phyloP scores from a whole-genome alignment of 30 jellyfish, hydroid and myxozoan genomes.

The Pelagia noctiluca region DNA sequence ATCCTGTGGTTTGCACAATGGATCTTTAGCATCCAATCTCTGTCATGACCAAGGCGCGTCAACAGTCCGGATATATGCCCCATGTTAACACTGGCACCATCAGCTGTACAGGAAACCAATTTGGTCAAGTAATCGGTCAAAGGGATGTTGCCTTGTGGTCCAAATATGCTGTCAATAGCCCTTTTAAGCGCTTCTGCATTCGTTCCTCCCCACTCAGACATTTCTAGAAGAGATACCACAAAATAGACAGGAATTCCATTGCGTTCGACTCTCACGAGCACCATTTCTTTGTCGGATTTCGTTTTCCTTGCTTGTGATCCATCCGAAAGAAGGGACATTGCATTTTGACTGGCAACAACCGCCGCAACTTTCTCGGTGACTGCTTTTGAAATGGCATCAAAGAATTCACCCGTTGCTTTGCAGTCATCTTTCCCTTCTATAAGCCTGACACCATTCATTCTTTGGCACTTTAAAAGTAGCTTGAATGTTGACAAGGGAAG shows the following conservation, averaged over 20 bases:
- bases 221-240: constrained; percentile 13
- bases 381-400: constrained; percentile 36
- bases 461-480: constrained; percentile 35
- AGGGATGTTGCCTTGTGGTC: neutral
- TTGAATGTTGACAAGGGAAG: too few relatives aligned
- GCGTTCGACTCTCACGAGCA: neutral
- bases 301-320: neutral
- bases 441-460: constrained; percentile 44
- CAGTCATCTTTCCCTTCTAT: constrained; percentile 22
- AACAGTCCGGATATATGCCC: constrained; percentile 18
- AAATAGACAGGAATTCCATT: constrained; percentile 39
- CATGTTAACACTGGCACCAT: constrained; percentile 7
- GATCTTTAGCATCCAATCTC: constrained; percentile 22
- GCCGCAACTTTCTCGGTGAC: neutral
- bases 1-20: constrained; percentile 23
- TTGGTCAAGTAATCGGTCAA: neutral
- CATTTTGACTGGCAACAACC: neutral
- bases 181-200: constrained; percentile 20
- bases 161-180: constrained; percentile 19
- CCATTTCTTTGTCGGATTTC: neutral
- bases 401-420: constrained; percentile 33
- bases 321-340: neutral
- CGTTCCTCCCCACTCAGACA: constrained; percentile 37
- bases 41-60: constrained; percentile 8
- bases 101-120: constrained; percentile 9